Conservation (phyloP, 2,113 vertebrate genomes). For the Gopherus flavomarginatus region DNA sequence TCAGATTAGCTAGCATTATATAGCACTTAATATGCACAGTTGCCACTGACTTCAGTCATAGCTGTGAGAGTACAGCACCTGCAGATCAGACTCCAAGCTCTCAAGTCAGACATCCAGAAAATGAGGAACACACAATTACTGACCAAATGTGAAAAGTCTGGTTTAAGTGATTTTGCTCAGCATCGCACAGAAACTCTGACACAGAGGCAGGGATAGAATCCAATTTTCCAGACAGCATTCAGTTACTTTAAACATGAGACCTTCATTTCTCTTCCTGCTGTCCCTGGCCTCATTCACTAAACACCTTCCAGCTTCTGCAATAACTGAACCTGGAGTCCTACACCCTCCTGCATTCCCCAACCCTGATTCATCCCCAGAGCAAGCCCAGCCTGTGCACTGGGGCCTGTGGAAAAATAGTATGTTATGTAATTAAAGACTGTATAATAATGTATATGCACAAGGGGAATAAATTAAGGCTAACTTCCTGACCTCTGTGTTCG, state of each 20-base stretch:
- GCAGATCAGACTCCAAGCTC: neutral
- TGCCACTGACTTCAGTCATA: neutral
- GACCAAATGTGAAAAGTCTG: neutral
- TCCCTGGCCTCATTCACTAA: neutral
- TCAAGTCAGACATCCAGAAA: neutral
- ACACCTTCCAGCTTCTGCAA: neutral
- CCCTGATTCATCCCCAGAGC: neutral
- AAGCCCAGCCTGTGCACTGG: neutral
- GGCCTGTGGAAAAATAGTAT: neutral
- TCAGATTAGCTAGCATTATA: neutral
- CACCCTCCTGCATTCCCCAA: neutral
- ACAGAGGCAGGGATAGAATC: neutral
- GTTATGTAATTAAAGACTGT: neutral
- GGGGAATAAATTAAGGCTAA: neutral
- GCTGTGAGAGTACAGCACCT: neutral
- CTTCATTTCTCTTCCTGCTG: neutral
- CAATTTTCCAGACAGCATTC: neutral
- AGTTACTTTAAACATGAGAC: neutral
- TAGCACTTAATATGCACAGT: neutral
- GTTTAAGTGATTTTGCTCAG: neutral
- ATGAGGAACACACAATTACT: neutral
- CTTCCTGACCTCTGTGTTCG: neutral
- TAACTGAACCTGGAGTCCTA: neutral
- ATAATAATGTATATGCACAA: slow-evolving; percentile 3
- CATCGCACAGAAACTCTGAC: neutral